Evolutionary conservation across 2,888 invertebrate species (phyloP), one percentile per base, ranked within the genome.

Genomic region (Sinodicranocentrus sp.): DNA sequence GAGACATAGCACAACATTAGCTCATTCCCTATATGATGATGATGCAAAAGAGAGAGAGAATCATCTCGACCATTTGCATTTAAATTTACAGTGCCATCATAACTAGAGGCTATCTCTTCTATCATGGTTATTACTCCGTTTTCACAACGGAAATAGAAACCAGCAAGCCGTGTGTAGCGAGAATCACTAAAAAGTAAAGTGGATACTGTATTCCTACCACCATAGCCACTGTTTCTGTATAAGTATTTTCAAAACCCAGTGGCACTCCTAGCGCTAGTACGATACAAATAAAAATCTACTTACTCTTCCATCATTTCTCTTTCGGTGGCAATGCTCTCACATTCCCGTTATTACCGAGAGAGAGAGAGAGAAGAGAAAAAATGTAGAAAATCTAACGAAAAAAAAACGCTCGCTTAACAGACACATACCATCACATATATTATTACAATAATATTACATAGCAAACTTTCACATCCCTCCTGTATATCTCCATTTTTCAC

Each of bases 51-150:
- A 43, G 71, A 67, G 65, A 78, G 71, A 67, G 65, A 78, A 79
- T 84, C 79, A 82, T 86, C 84, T 82, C 80, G 33, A 87, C 87
- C 86, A 87, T 87, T 87, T 86, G 79, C 84, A 87, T 87, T 86
- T 76, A 87, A 86, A 87, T 87, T 84, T 86, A 86, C 80, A 85
- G 63, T 67, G 67, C 78, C 77, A 78, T 84, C 85, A 87, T 87
- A 87, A 87, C 87, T 87, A 61, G 80, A 72, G 83, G 82, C 84
- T 84, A 80, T 80, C 72, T 80, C 73, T 80, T 80, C 80, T 80
- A 80, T 73, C 82, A 82, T 82, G 68, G 82, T 73, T 80, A 80
- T 80, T 80, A 80, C 80, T 59, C 61, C 28, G 48, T 48, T 75
- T 82, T 25, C 39, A 73, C 21, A 82, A 68, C 82, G 82, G 82